phyloP scores from a whole-genome alignment of 2,888 invertebrate genomes.

The Abscondita cerata region DNA sequence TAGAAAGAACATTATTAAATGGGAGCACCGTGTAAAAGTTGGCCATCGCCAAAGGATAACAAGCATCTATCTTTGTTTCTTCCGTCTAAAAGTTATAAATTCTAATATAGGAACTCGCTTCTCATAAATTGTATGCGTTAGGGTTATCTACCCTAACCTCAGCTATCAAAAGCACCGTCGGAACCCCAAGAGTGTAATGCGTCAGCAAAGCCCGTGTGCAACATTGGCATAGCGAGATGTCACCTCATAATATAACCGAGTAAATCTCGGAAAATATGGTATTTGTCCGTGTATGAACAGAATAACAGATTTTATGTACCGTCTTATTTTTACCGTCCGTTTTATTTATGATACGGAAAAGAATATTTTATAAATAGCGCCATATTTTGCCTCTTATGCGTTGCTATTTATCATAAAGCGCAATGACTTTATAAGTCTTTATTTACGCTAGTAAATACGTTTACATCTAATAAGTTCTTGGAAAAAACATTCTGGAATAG shows the following conservation, averaged over 20 bases:
- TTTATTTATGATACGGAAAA: constrained; percentile 27
- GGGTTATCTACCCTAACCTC: constrained; percentile 31
- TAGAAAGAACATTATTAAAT: constrained; percentile 26
- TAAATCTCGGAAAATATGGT: constrained; percentile 34
- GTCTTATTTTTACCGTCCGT: constrained; percentile 24
- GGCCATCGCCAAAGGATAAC: constrained; percentile 3
- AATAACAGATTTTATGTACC: constrained; percentile 36
- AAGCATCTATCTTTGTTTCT: constrained; percentile 11
- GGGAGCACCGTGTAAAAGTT: not conserved
- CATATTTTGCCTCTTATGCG: no score
- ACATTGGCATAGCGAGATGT: constrained; percentile 29
- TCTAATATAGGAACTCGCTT: constrained; percentile 33
- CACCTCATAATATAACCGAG: constrained; percentile 32
- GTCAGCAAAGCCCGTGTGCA: constrained; percentile 27
- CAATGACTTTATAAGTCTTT: no score
- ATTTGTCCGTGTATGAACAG: constrained; percentile 31
- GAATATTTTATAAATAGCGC: constrained; percentile 22
- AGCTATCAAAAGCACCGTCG: constrained; percentile 28
- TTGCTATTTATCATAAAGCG: no score
- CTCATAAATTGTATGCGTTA: constrained; percentile 33
- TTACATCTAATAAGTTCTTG: no score
- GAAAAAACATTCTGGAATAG: no score
- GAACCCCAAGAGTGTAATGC: constrained; percentile 28
- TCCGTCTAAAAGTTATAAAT: constrained; percentile 31
- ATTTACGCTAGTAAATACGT: no score